phyloP scores from a whole-genome alignment of 2,797 vertebrate species.

The Amazona ochrocephala region DNA sequence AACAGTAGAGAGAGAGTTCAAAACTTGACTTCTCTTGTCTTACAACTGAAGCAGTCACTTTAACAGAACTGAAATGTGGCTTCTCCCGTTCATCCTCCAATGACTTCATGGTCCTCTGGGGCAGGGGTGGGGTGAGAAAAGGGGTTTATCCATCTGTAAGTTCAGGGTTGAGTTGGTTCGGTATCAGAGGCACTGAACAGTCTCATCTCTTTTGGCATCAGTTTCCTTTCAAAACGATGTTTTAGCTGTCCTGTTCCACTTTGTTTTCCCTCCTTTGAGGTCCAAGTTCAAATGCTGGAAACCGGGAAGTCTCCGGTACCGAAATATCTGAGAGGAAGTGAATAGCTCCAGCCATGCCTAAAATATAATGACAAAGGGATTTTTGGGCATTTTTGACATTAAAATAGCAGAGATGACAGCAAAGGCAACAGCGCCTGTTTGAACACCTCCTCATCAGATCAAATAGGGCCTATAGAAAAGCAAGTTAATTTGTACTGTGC shows the following conservation, averaged over 20 bases:
- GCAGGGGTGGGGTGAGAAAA: background rate
- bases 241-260: constrained; percentile 63
- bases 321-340: constrained; percentile 92
- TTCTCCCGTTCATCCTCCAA: constrained; percentile 53
- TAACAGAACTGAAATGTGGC: background rate
- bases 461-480: background rate
- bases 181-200: constrained; percentile 58
- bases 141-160: background rate
- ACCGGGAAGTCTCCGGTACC: constrained; percentile 86
- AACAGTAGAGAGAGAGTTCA: constrained; percentile 4
- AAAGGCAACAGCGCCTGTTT: background rate
- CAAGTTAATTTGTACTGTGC: background rate
- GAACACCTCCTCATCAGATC: background rate
- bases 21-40: constrained; percentile 26
- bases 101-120: constrained; percentile 18
- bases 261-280: constrained; percentile 67
- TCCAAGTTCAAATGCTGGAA: constrained; percentile 95
- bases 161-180: background rate
- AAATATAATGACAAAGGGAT: background rate
- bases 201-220: constrained; percentile 53
- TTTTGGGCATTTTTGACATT: background rate
- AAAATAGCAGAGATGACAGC: background rate
- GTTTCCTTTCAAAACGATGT: background rate
- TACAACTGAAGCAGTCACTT: constrained; percentile 8
- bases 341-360: constrained; percentile 97